Evolutionary conservation across 1,140 invertebrate species (phyloP).

Genomic region (Polypedilum vanderplanki): DNA sequence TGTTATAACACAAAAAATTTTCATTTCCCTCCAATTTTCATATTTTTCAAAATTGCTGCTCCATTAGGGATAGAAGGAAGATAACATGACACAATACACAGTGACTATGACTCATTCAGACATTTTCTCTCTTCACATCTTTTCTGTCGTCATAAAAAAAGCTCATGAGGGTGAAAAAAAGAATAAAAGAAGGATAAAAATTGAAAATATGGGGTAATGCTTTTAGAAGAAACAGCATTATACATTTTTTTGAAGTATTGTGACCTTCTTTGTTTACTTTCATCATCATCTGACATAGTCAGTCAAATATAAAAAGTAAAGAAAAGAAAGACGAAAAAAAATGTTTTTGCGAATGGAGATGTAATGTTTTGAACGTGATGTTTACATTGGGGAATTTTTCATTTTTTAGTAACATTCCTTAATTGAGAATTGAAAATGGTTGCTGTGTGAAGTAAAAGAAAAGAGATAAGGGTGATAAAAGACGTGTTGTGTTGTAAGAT

Average conservation of each 20-base stretch:
- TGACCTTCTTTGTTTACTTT: slow-evolving; percentile 13
- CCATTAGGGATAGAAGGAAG: no score
- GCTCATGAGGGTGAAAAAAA: not conserved
- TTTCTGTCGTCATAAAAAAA: not conserved
- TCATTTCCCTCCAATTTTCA: not conserved
- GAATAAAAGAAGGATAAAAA: not conserved
- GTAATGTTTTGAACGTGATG: not conserved
- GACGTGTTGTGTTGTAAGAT: no score
- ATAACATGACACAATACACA: no score
- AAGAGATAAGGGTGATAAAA: no score
- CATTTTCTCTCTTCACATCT: slow-evolving; percentile 4
- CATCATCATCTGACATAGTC: not conserved
- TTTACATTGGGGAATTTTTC: not conserved
- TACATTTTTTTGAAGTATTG: not conserved
- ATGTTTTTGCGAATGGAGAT: not conserved
- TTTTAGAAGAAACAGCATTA: not conserved
- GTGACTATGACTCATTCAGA: not conserved
- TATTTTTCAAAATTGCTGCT: no score
- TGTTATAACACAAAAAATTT: not conserved
- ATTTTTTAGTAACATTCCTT: no score
- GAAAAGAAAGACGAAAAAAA: no score
- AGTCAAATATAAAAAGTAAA: not conserved
- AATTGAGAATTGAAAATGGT: no score
- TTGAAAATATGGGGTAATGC: slow-evolving; percentile 4
- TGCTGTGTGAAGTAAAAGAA: no score